Percentiles rank a stretch among this genome's conserved stretches.
Conservation (phyloP, 2,113 vertebrate genomes). For the Chionomys nivalis region DNA sequence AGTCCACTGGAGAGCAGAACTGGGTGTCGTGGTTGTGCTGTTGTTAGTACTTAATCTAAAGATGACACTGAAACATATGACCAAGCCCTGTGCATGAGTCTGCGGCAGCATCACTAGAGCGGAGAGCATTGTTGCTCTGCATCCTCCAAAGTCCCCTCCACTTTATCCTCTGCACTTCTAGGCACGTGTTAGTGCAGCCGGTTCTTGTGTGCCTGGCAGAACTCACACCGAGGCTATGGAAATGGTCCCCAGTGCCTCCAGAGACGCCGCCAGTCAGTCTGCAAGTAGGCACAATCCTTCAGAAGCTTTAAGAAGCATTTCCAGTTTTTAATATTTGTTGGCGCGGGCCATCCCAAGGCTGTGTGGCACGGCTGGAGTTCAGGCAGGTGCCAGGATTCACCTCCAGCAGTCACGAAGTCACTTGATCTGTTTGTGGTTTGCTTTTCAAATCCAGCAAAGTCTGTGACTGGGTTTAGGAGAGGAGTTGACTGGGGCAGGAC, state of each 20-base stretch:
- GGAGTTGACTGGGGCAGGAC: fast-evolving
- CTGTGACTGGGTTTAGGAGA: neutral
- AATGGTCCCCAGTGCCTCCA: neutral
- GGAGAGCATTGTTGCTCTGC: neutral
- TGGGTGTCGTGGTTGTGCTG: neutral
- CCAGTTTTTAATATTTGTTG: neutral
- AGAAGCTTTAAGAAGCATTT: neutral
- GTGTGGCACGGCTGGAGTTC: conserved; percentile 34
- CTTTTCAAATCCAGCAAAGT: neutral
- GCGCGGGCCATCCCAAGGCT: neutral
- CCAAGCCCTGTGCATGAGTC: neutral
- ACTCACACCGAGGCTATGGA: neutral
- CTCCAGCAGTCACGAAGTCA: neutral
- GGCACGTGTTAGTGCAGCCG: no score
- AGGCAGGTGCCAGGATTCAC: neutral
- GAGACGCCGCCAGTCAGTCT: neutral
- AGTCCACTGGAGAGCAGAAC: neutral
- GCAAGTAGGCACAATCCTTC: neutral
- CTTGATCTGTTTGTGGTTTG: neutral
- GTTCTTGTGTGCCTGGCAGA: neutral
- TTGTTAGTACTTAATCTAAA: neutral
- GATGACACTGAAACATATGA: neutral
- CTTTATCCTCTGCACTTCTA: neutral
- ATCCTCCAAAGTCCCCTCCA: no score
- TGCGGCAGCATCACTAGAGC: neutral